Conservation (phyloP, 2,888 invertebrate species). For the Diarsia brunnea region DNA sequence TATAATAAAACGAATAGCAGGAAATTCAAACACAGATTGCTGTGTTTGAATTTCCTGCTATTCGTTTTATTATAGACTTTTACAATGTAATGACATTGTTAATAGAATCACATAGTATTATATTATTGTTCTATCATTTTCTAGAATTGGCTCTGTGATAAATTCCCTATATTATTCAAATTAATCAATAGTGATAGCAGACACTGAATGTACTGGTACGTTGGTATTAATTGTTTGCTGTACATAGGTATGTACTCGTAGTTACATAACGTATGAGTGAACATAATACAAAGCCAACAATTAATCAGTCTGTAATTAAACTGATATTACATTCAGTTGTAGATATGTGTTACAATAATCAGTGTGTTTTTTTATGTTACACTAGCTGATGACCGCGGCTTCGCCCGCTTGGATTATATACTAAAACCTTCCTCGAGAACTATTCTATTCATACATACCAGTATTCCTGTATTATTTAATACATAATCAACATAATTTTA, state of each 20-base stretch:
- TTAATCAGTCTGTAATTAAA: slow-evolving; percentile 31
- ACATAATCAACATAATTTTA: too few relatives aligned
- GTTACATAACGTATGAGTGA: neutral
- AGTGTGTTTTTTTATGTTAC: neutral
- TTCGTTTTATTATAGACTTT: too few relatives aligned
- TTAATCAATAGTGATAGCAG: slow-evolving; percentile 3
- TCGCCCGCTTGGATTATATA: too few relatives aligned
- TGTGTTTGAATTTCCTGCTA: too few relatives aligned
- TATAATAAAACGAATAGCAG: too few relatives aligned
- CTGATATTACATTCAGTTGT: slow-evolving; percentile 5
- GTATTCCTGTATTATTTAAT: too few relatives aligned
- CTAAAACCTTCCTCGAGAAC: too few relatives aligned
- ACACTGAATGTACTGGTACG: neutral
- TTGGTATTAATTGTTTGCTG: slow-evolving; percentile 24
- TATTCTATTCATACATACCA: too few relatives aligned
- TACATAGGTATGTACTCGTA: neutral
- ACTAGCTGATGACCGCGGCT: too few relatives aligned
- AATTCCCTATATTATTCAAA: slow-evolving; percentile 2
- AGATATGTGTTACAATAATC: neutral
- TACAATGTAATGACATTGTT: too few relatives aligned
- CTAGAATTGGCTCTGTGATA: neutral
- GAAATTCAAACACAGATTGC: too few relatives aligned
- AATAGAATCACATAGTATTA: neutral
- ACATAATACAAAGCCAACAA: slow-evolving; percentile 26
- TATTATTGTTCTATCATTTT: neutral